Base-by-base conservation (phyloP, 2,113 vertebrate genomes). In the Etheostoma spectabile region DNA sequence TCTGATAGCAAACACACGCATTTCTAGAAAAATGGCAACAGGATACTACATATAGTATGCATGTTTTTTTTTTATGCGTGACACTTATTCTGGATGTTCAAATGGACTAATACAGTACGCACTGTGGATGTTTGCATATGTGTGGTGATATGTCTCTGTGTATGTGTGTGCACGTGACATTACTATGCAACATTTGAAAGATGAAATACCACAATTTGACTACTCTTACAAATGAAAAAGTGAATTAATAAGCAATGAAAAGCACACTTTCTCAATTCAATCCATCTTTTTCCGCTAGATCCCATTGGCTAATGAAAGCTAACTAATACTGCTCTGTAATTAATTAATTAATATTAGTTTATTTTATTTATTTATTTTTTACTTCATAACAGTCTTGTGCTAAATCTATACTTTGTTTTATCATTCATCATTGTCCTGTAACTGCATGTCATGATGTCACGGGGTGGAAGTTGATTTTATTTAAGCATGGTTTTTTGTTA, bases 1-100 rank as follows among this genome's bases (percentile, higher is more conserved):
- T 68, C 70, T 84, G 77, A 70, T 79, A 78, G 68, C 46, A 14
- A 10, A 42, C 52, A 19, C 42, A 30, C 33, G 14, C 38, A 63
- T 19, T 71, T 63, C 61, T 35, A 83, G 22, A 30, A 56, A 33
- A 0, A 42, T 56, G 10, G 21, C 45, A 55, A 55, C 35, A 55
- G 35, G 8, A 35, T 48, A 22, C 7, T 10, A 22, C 16, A 74
- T 24, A 8, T 45, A 52, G 4, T 5, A 33, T n/a, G 6, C 30
- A 3, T 27, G 27, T 57, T 22, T 4, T 35, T 22, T 16, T 71
- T 71, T 6, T 42, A n/a, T 10, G 7, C 22, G 12, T 56, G 14
- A 3, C 22, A 38, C 27, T 46, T 24, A 4, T 38, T 71, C 14
- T 53, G 27, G 30, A 6, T 65, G 46, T 56, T 79, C 15, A 22